Conservation (phyloP, 53 echinoderm and acorn worm genomes). For the Temnopleurus reevesii region DNA sequence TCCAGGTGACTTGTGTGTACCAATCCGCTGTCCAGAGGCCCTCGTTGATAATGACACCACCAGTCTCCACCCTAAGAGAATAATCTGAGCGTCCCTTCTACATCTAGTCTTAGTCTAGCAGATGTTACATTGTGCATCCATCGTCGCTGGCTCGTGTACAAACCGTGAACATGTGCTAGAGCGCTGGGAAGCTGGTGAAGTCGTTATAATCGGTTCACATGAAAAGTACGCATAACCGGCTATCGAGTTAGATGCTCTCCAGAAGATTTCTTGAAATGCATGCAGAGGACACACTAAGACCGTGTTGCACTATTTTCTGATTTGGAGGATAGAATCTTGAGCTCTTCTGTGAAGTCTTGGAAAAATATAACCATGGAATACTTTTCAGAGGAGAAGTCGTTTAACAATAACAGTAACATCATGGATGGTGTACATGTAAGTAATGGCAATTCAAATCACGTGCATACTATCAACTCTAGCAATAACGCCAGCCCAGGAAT, state of each 20-base stretch:
- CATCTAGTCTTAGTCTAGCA: constrained; percentile 32
- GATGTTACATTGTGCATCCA: constrained; percentile 21
- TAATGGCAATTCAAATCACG: constrained; percentile 26
- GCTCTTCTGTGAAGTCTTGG: not conserved
- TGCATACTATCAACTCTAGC: constrained; percentile 61
- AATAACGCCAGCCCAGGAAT: constrained; percentile 67
- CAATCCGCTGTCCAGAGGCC: constrained; percentile 1
- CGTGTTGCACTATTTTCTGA: not conserved
- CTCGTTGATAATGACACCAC: not conserved
- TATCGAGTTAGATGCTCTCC: not conserved
- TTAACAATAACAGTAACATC: constrained; percentile 54
- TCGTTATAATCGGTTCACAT: not conserved
- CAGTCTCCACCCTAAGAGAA: constrained; percentile 31
- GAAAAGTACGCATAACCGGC: not conserved
- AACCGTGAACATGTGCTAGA: not conserved
- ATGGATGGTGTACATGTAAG: constrained; percentile 28
- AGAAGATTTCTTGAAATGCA: constrained; percentile 1
- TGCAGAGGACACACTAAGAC: not conserved
- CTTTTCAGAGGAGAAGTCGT: constrained; percentile 43
- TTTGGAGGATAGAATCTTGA: not conserved
- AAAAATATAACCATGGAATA: constrained; percentile 37
- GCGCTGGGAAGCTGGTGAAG: not conserved
- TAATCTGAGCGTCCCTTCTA: not conserved
- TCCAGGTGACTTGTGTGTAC: not conserved
- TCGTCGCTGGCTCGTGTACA: not conserved